Base-by-base conservation (phyloP, 2,113 vertebrate species). In the Larimichthys crocea region DNA sequence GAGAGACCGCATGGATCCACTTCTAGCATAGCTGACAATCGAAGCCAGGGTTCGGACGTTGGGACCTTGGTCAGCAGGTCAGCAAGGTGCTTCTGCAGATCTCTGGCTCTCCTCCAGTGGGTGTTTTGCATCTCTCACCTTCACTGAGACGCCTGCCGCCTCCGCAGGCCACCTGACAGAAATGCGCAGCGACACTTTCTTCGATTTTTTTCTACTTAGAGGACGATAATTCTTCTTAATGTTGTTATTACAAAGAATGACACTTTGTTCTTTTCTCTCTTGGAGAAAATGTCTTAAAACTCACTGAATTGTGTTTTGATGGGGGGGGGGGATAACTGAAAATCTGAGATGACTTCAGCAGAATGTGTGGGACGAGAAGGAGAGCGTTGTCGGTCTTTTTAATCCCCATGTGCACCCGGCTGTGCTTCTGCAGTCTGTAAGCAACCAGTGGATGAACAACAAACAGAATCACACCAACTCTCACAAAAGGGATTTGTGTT, bases 171-270 rank as follows among this genome's bases (percentile, higher is more conserved):
- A 88, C 79, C 86, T 73, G 90, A 94, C 93, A 90, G 90, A 91
- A 91, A 93, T 93, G 93, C 93, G 92, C 95, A 94, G 94, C 93
- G 94, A 94, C 95, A 95, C 94, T 95, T 95, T 95, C 91, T 94
- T 94, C 91, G 91, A 90, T 92, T 92, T 88, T 91, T 92, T 94
- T 92, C 83, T 94, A 92, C 91, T 90, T 91, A 77, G 80, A 89
- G 76, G 82, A 88, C 60, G 14, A 84, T 89, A 62, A 82, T 90
- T 87, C 80, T 88, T 88, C 75, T 88, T 88, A 48, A 86, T 76
- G 81, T 84, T 65, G 68, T 89, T 89, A 75, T 90, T 90, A 56
- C 80, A 70, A 82, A 91, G 76, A 92, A 87, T 84, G 80, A 91
- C 76, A 61, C 80, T 91, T 93, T 92, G 90, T 83, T 84, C 40